These are phyloP conservation scores for Phocides pigmalion DNA, from an alignment of 1,140 invertebrate genomes.

Conservation along the genomic window DNA sequence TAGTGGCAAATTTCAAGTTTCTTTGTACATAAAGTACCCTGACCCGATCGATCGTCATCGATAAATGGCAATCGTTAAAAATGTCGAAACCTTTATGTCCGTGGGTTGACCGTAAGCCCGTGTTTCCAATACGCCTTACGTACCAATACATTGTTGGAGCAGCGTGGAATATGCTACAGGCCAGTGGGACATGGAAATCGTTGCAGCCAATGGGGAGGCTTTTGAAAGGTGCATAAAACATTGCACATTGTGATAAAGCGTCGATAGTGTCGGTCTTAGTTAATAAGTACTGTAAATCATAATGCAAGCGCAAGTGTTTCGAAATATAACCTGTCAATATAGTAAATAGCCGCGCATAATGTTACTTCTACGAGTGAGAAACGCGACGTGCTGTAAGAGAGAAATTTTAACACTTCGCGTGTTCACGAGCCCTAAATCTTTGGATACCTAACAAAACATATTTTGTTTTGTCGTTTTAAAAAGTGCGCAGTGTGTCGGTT, in stretches of 20 bases:
- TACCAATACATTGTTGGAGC: too few species aligned
- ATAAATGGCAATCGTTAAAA: too few species aligned
- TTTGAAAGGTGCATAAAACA: conserved; percentile 36
- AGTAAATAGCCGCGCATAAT: conserved; percentile 35
- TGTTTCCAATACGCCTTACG: too few species aligned
- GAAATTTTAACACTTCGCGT: conserved; percentile 36
- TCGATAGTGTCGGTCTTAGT: conserved; percentile 44
- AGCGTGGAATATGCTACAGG: too few species aligned
- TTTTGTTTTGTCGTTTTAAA: neutral
- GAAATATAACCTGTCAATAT: conserved; percentile 48
- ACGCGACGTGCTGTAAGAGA: neutral
- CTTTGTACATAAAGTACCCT: too few species aligned
- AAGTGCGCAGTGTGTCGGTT: too few species aligned
- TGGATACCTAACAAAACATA: conserved; percentile 7
- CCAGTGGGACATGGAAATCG: too few species aligned
- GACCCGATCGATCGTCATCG: too few species aligned
- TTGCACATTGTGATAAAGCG: conserved; percentile 33
- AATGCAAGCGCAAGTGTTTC: conserved; percentile 30
- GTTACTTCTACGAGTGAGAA: conserved; percentile 12
- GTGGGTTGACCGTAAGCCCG: too few species aligned
- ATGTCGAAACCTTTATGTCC: too few species aligned
- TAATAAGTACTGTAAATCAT: conserved; percentile 47
- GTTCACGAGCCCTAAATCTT: conserved; percentile 42
- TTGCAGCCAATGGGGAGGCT: conserved; percentile 17
- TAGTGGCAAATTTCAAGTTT: too few species aligned